A percentile compares a stretch with the other conserved stretches of the same genome.
These are phyloP conservation scores for Drosophila hamatofila DNA, from an alignment of 2,888 invertebrate genomes.

Conservation along the genomic window DNA sequence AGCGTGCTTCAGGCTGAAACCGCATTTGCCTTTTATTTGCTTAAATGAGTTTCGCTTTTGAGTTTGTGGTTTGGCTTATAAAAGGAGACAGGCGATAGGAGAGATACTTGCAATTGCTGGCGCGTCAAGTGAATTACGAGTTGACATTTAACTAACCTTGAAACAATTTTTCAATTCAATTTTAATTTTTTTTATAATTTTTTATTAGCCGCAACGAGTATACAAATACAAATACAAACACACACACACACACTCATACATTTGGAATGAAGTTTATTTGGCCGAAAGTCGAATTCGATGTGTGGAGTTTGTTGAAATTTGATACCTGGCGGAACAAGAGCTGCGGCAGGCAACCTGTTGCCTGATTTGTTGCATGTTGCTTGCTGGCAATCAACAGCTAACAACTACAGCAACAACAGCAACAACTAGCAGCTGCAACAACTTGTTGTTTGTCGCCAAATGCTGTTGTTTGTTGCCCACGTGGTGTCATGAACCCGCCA, in stretches of 20 bases:
- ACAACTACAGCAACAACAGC: slow-evolving; percentile 21
- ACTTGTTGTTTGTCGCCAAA: slow-evolving; percentile 64
- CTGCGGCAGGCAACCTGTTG: slow-evolving; percentile 59
- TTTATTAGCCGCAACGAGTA: slow-evolving; percentile 29
- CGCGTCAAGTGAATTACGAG: slow-evolving; percentile 59
- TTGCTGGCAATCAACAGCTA: slow-evolving; percentile 57
- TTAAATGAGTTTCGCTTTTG: slow-evolving; percentile 63
- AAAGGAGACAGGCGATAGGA: slow-evolving; percentile 1
- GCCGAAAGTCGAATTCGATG: slow-evolving; percentile 35
- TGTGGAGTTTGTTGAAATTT: slow-evolving; percentile 52
- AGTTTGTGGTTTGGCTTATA: slow-evolving; percentile 29
- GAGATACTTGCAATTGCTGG: slow-evolving; percentile 51
- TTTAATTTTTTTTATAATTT: background rate
- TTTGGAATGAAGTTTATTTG: slow-evolving; percentile 26
- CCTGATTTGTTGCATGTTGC: slow-evolving; percentile 61
- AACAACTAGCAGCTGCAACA: slow-evolving; percentile 30
- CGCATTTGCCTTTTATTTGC: slow-evolving; percentile 54
- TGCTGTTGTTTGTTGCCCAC: slow-evolving; percentile 64
- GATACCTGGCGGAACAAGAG: slow-evolving; percentile 54
- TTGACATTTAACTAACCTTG: slow-evolving; percentile 62
- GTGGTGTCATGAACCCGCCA: slow-evolving; percentile 77
- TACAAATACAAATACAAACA: background rate
- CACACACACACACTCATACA: background rate
- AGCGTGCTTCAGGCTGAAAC: slow-evolving; percentile 23
- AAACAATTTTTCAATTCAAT: slow-evolving; percentile 46